A percentile compares a stretch with the other conserved stretches of the same genome.
phyloP scores from a whole-genome alignment of 2,888 invertebrate genomes.

The Ormyrus rosae region DNA sequence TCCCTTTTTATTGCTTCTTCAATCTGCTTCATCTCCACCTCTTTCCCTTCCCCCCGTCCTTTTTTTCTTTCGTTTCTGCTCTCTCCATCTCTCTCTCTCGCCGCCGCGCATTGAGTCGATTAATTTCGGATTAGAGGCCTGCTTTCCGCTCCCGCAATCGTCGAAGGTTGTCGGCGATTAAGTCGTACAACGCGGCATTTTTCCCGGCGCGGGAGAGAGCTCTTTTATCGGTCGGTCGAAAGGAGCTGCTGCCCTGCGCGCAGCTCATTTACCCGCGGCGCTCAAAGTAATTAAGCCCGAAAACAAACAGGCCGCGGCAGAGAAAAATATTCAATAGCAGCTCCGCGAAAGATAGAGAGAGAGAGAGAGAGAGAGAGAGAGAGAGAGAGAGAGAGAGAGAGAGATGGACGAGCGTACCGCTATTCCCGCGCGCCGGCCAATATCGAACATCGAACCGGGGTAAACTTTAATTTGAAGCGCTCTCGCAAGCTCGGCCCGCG shows the following conservation, averaged over 20 bases:
- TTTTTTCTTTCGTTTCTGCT: background rate
- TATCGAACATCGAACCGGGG: background rate
- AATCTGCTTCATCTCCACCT: background rate
- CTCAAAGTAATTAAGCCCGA: conserved; percentile 20
- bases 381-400: too few species aligned
- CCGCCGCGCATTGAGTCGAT: conserved; percentile 1
- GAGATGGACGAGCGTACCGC: too few species aligned
- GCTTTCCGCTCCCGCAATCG: too few species aligned
- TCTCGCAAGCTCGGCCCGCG: background rate
- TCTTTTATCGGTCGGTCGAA: background rate
- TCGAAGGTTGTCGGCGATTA: too few species aligned
- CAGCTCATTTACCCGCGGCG: too few species aligned
- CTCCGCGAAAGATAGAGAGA: too few species aligned
- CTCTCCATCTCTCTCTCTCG: too few species aligned
- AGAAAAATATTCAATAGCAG: too few species aligned
- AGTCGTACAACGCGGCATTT: too few species aligned
- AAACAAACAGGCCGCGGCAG: background rate
- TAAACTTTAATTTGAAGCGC: conserved; percentile 33
- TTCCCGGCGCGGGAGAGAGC: background rate
- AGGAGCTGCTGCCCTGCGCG: too few species aligned
- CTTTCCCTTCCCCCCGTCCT: background rate
- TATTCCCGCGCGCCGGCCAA: background rate
- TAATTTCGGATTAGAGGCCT: conserved; percentile 37
- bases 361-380: too few species aligned
- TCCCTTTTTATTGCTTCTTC: conserved; percentile 30